Evolutionary conservation across 2,888 invertebrate species (phyloP), one percentile per base, ranked within the genome.

Genomic region (Zelleria hepariella): DNA sequence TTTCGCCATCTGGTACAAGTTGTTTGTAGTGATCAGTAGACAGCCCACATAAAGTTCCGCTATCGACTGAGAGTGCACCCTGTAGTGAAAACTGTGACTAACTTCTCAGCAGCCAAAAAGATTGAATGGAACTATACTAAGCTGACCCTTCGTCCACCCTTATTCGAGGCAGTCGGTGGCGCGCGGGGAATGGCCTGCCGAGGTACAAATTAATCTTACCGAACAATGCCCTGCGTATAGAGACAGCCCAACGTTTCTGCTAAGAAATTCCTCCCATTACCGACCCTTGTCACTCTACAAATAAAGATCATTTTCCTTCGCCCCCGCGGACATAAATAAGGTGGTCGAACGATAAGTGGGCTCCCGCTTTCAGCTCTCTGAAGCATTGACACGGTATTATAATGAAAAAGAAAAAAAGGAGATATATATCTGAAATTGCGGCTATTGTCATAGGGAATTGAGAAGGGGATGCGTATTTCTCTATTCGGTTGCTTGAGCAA

Each of bases 141-240:
- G n/a, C n/a, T n/a, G n/a, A n/a, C n/a, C n/a, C 32, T 42, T 15
- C 32, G 32, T 42, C 18, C 18, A 7, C 49, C 21, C 18, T n/a
- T 10, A n/a, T 49, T 21, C 18, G 20, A n/a, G 7, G 2, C 49
- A n/a, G 23, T 53, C 53, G n/a, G 10, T 10, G 53, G 24, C 25
- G 53, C 55, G 55, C 55, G 20, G 18, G 55, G 55, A 55, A 55
- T 55, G 55, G 32, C 7, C 24, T 26, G 62, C 62, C 65, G 66
- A 65, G 72, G 77, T 74, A 75, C 74, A 74, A 81, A 83, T 83
- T 82, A 83, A 80, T 82, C 78, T 81, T 76, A 58, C 65, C 69
- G 72, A 72, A 78, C 80, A 77, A 80, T 75, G 66, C 72, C 59
- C 59, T 61, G 15, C 32, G 32, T 10, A 42, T 42, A 42, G 32